phyloP scores from a whole-genome alignment of 2,113 vertebrate genomes.

The Bubo scandiacus region DNA sequence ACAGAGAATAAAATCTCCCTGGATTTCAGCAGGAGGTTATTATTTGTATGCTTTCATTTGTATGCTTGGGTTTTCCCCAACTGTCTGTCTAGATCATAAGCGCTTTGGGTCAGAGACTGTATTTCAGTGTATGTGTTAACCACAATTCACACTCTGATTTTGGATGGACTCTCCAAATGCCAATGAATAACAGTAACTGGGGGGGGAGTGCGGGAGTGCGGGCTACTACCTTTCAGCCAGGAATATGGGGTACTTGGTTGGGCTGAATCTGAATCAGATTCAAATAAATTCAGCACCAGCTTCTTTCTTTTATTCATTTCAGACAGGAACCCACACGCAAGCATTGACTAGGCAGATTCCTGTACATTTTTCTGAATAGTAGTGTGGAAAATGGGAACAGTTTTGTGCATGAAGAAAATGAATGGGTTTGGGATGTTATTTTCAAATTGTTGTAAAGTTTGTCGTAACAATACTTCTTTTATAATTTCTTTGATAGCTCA shows the following conservation, averaged over 20 bases:
- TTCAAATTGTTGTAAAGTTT: constrained; percentile 49
- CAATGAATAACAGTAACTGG: background rate
- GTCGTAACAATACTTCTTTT: background rate
- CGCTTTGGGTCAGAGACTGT: background rate
- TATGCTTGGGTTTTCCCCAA: constrained; percentile 1
- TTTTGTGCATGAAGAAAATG: constrained; percentile 44
- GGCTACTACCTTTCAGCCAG: background rate
- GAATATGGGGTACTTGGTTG: background rate
- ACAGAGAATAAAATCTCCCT: constrained; percentile 6
- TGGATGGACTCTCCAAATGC: background rate
- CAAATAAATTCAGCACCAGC: background rate
- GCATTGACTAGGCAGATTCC: background rate
- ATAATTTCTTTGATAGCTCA: constrained; percentile 37
- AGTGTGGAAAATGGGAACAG: constrained; percentile 36
- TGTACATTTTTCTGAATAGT: constrained; percentile 26
- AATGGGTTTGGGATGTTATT: constrained; percentile 48
- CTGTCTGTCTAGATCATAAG: background rate
- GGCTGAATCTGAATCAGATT: constrained; percentile 24
- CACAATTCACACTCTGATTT: background rate
- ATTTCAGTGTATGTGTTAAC: background rate
- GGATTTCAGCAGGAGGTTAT: constrained; percentile 33
- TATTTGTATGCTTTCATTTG: constrained; percentile 32
- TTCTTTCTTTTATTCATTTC: constrained; percentile 57
- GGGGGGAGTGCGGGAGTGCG: background rate
- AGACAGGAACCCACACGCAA: background rate